Evolutionary conservation across 2,888 invertebrate species (phyloP).

Genomic region (Athrips mouffetella): DNA sequence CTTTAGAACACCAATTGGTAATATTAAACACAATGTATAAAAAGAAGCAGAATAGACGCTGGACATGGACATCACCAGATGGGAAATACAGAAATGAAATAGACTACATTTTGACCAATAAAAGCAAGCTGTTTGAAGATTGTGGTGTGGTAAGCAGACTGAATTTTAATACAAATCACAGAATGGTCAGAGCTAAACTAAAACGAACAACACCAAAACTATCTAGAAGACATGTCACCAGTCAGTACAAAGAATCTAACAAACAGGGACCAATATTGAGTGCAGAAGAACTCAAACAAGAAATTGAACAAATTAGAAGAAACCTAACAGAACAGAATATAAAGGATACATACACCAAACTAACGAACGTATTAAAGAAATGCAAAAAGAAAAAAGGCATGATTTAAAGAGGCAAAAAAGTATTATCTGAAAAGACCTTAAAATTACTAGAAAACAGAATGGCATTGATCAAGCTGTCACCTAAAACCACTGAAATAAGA

Average conservation of each 20-base stretch:
- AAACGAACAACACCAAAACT: not conserved
- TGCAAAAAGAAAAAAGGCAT: not conserved
- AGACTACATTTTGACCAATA: constrained; percentile 24
- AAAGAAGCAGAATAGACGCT: constrained; percentile 17
- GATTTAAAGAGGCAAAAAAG: not conserved
- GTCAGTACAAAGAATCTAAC: not conserved
- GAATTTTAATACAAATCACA: constrained; percentile 27
- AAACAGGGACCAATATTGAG: not conserved
- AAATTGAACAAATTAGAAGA: not conserved
- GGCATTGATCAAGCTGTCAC: not conserved
- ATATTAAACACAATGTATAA: constrained; percentile 22
- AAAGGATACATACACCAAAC: not conserved
- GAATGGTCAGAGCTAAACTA: constrained; percentile 3
- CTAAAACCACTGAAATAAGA: constrained; percentile 1
- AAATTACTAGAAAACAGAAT: not conserved
- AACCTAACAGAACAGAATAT: not conserved
- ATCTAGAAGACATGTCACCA: not conserved
- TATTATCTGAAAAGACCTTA: not conserved
- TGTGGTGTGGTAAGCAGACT: constrained; percentile 16
- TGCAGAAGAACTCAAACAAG: not conserved
- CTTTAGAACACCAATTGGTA: constrained; percentile 20
- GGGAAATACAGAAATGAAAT: constrained; percentile 23
- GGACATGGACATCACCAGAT: constrained; percentile 27
- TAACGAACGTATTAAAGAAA: not conserved
- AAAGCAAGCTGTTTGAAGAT: constrained; percentile 14